phyloP scores from a whole-genome alignment of 2,113 vertebrate species.

The Epinephelus moara region DNA sequence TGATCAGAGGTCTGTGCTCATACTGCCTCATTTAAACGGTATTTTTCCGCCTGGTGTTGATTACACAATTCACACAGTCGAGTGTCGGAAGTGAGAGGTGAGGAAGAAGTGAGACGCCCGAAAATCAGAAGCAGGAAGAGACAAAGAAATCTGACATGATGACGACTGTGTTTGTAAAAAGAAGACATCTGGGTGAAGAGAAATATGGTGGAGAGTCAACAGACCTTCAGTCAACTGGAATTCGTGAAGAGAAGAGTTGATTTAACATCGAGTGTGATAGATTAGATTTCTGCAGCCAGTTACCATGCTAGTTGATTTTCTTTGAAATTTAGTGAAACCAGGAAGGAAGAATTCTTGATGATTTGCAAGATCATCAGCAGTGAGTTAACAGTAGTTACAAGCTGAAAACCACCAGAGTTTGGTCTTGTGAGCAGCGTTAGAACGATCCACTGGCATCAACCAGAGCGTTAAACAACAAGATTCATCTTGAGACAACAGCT shows the following conservation, averaged over 20 bases:
- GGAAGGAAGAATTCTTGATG: background rate
- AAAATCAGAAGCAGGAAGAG: slow-evolving; percentile 20
- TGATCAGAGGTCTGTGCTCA: background rate
- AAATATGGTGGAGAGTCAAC: background rate
- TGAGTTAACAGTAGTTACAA: background rate
- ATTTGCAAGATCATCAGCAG: background rate
- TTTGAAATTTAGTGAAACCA: background rate
- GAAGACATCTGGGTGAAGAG: background rate
- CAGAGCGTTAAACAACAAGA: no score
- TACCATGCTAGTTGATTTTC: background rate
- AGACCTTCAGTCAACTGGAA: background rate
- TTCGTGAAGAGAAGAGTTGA: background rate
- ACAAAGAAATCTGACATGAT: slow-evolving; percentile 5
- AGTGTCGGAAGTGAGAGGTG: slow-evolving; percentile 52
- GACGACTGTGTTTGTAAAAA: background rate
- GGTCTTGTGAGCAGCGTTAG: no score
- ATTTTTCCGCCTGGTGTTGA: slow-evolving; percentile 48
- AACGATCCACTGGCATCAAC: no score
- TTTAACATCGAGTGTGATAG: background rate
- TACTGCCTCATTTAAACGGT: background rate
- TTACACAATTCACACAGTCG: slow-evolving; percentile 48
- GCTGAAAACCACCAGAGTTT: background rate
- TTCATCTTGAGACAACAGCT: no score
- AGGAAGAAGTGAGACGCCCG: slow-evolving; percentile 39
- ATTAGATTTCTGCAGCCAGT: background rate